Base-by-base conservation (phyloP, 2,888 invertebrate species). In the Hypselothyrea guttata region DNA sequence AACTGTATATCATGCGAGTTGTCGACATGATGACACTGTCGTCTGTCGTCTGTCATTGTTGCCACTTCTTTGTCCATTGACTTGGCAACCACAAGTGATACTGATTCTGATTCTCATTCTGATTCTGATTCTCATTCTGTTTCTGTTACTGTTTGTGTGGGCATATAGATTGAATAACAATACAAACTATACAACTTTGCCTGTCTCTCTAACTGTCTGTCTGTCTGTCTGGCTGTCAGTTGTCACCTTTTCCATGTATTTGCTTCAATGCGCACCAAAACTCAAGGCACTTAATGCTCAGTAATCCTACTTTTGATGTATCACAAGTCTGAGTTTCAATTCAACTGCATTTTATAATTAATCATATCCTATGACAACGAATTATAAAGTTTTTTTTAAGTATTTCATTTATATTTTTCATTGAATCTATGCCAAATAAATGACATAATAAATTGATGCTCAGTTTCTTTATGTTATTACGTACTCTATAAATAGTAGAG, bases 31-130 rank as follows among this genome's bases (percentile, higher is more conserved):
- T 49, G 52, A 46, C 52, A 38, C 37, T 42, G 49, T 33, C 34
- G 9, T 8, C 1, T 16, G 37, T 8, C 37, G 16, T 37, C 16
- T 38, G 51, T 31, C 68, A 58, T 58, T 55, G 68, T 58, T 48
- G 41, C 18, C 35, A 40, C 48, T 58, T 46, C 38, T 63, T 58
- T 55, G 51, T 58, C 40, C 51, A 51, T 27, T 49, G 53, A 37
- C 49, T 33, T 57, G 49, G 13, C 62, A 62, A 53, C 54, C 58
- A 51, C 69, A 68, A 68, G 38, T 57, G 52, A 47, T 34, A 51
- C 41, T 56, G 49, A 22, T 22, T 22, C 22, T 22, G 9, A 27
- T 2, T 45, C 11, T 34, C 16, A 27, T 31, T 31, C 35, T 45
- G 8, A 13, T 9, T 37, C 18, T 54, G 42, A 35, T 22, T 31